Base-by-base conservation (phyloP, 2,888 invertebrate species). In the Acleris laterana region DNA sequence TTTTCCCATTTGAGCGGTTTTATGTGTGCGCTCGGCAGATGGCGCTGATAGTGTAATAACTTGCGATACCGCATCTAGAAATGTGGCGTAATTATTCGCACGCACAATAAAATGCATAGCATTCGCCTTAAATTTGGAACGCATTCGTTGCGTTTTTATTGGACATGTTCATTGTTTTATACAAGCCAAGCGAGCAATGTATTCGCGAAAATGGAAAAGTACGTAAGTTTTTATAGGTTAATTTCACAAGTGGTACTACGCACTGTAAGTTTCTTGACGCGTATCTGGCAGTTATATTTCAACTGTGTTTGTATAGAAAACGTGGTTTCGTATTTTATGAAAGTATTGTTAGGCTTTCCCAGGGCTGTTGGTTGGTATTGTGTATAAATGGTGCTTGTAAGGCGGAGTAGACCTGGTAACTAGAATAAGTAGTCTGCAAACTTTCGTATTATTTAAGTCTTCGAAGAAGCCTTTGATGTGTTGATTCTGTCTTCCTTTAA, bases 1-100 rank as follows among this genome's bases (percentile, higher is more conserved):
- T 91, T 93, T 92, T 91, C 92, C 85, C 92, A 91, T 91, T 90
- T 89, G 87, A 90, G 82, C 81, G 86, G 83, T 89, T 92, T 90
- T 91, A 92, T 90, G 82, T 82, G 84, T 78, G 78, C 81, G 78
- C 85, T 84, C 80, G 77, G 79, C 80, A 87, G 91, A 92, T 91
- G 87, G 75, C 73, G 71, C 78, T 83, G 90, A 92, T 91, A 91
- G 79, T 74, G 78, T 76, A 73, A 77, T 85, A 84, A 83, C 82
- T 81, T 80, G 83, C 79, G 71, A 72, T 72, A 72, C 62, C 55
- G 80, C 86, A 85, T 81, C 90, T 90, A 90, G 89, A 92, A 90
- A 88, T 79, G 82, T 86, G 88, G 88, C 85, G 86, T 75, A 88
- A 92, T 92, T 92, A 92, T 85, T 88, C 80, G 85, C 91, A 92